Conservation (phyloP, 1,140 invertebrate species). For the Maniola jurtina region DNA sequence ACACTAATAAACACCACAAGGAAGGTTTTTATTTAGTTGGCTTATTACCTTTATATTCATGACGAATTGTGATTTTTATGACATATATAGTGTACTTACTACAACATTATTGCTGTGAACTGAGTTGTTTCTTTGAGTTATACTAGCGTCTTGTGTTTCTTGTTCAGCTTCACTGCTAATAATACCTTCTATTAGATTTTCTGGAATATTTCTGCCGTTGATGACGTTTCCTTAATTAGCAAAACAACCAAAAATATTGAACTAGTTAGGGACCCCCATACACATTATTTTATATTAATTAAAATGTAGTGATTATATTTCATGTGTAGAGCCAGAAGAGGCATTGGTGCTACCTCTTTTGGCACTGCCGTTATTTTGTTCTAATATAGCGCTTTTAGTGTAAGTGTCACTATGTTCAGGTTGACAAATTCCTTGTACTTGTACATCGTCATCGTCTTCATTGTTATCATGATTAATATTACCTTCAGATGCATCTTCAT, state of each 20-base stretch:
- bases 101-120: constrained; percentile 62
- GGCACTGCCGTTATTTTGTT: constrained; percentile 62
- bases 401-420: constrained; percentile 67
- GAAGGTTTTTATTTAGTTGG: constrained; percentile 45
- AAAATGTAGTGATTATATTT: constrained; percentile 56
- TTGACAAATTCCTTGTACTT: constrained; percentile 64
- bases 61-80: constrained; percentile 19
- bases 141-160: constrained; percentile 79
- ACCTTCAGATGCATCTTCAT: constrained; percentile 54
- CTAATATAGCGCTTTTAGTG: constrained; percentile 58
- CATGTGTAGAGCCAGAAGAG: constrained; percentile 64
- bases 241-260: constrained; percentile 77
- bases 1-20: constrained; percentile 69
- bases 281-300: constrained; percentile 43
- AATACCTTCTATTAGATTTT: constrained; percentile 82
- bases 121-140: constrained; percentile 55
- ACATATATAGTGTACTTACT: constrained; percentile 59
- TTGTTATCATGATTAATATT: constrained; percentile 56
- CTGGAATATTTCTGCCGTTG: constrained; percentile 66
- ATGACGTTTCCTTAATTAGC: constrained; percentile 72
- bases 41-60: constrained; percentile 54
- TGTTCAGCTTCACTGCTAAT: constrained; percentile 82
- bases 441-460: constrained; percentile 72
- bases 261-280: constrained; percentile 68
- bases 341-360: constrained; percentile 62